phyloP scores from a whole-genome alignment of 1,140 invertebrate genomes.

The Drosophila littoralis region DNA sequence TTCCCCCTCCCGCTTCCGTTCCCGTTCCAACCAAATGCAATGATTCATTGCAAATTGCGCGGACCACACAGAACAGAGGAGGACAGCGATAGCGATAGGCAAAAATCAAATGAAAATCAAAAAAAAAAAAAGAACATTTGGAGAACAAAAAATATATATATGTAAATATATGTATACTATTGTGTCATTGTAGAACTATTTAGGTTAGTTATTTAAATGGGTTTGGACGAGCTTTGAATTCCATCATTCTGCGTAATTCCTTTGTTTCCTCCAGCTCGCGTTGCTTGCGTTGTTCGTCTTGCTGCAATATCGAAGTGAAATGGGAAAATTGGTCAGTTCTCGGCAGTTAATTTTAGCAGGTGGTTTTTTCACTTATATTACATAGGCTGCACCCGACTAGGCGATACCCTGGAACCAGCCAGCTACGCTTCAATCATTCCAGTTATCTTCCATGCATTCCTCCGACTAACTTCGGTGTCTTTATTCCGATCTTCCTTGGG shows the following conservation, averaged over 20 bases:
- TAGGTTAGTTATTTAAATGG: conserved; percentile 71
- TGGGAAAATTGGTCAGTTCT: neutral
- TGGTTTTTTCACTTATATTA: neutral
- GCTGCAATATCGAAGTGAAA: conserved; percentile 55
- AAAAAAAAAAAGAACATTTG: conserved; percentile 19
- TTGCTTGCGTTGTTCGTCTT: conserved; percentile 79
- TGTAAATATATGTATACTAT: conserved; percentile 1
- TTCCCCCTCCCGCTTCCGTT: too few relatives aligned
- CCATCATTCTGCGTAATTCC: conserved; percentile 74
- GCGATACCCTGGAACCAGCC: too few relatives aligned
- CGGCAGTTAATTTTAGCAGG: neutral
- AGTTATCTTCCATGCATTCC: too few relatives aligned
- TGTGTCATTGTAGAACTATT: conserved; percentile 19
- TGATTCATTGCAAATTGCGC: too few relatives aligned
- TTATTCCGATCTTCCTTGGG: too few relatives aligned
- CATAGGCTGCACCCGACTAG: too few relatives aligned
- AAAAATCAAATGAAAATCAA: conserved; percentile 1
- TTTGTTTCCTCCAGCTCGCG: conserved; percentile 66
- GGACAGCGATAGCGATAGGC: neutral
- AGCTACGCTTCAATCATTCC: too few relatives aligned
- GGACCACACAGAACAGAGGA: neutral
- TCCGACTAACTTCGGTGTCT: too few relatives aligned
- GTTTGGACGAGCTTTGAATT: conserved; percentile 83
- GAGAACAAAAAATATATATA: neutral
- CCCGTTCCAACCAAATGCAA: too few relatives aligned